phyloP scores from a whole-genome alignment of 2,113 vertebrate species.

The Xenotilapia flavipinnis region DNA sequence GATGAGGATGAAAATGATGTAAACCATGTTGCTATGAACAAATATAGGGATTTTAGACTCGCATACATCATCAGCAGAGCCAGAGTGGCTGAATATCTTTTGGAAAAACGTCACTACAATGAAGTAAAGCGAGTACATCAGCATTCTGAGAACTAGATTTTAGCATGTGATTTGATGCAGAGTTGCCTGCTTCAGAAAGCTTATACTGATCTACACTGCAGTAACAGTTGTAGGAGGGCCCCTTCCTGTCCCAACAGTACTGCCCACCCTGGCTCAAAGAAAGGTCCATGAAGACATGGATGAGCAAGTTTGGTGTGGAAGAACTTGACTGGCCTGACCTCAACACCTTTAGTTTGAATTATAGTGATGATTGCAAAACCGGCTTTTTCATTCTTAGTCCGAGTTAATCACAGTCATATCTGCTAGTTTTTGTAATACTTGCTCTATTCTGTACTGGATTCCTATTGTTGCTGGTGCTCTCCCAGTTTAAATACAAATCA shows the following conservation, averaged over 20 bases:
- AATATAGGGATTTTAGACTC: background rate
- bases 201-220: background rate
- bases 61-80: fast-evolving
- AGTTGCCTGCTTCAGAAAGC: background rate
- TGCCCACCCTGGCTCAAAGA: background rate
- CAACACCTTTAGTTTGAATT: fast-evolving
- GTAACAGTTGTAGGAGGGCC: fast-evolving
- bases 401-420: background rate
- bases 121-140: background rate
- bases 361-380: fast-evolving
- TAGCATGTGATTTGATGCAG: background rate
- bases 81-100: background rate
- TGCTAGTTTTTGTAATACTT: background rate
- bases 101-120: background rate
- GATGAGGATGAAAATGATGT: background rate
- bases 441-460: background rate
- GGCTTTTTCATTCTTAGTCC: background rate
- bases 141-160: background rate
- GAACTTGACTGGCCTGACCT: background rate
- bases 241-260: background rate
- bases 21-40: fast-evolving
- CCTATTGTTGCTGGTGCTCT: background rate
- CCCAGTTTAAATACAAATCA: background rate
- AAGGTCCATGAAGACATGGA: background rate
- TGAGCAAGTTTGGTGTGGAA: background rate